Evolutionary conservation across 1,140 invertebrate genomes (phyloP).

Genomic region (Hetaerina americana): DNA sequence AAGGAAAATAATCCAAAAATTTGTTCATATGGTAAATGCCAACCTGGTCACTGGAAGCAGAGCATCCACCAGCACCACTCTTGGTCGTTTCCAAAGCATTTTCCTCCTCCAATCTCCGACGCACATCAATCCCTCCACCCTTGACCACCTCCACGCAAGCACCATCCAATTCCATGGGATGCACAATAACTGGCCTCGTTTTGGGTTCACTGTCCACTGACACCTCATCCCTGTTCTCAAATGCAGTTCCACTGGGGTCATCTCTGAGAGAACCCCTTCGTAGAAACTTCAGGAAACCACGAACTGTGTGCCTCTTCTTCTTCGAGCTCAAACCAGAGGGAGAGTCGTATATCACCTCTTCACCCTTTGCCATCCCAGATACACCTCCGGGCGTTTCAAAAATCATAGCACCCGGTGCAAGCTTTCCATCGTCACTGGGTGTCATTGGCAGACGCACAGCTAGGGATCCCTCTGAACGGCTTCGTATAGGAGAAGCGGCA

Average conservation of each 20-base stretch:
- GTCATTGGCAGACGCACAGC: neutral
- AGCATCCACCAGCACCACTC: too few relatives aligned
- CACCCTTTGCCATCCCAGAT: neutral
- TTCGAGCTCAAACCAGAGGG: neutral
- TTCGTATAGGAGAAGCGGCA: neutral
- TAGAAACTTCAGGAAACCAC: neutral
- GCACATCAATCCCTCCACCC: slow-evolving; percentile 23
- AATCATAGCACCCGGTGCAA: neutral
- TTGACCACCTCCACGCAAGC: slow-evolving; percentile 59
- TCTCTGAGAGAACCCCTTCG: neutral
- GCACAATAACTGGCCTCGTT: slow-evolving; percentile 66
- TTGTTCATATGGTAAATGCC: too few relatives aligned
- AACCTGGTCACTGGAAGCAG: too few relatives aligned
- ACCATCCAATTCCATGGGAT: slow-evolving; percentile 72
- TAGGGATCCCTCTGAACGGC: neutral
- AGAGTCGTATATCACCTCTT: neutral
- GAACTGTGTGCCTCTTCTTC: neutral
- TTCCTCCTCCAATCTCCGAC: neutral
- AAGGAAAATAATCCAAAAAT: too few relatives aligned
- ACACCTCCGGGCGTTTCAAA: neutral
- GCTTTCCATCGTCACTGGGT: neutral
- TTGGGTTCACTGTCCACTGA: neutral
- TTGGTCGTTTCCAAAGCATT: neutral
- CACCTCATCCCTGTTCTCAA: neutral
- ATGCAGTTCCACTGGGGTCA: neutral